phyloP scores from a whole-genome alignment of 1,140 invertebrate species.

The Belonocnema kinseyi region DNA sequence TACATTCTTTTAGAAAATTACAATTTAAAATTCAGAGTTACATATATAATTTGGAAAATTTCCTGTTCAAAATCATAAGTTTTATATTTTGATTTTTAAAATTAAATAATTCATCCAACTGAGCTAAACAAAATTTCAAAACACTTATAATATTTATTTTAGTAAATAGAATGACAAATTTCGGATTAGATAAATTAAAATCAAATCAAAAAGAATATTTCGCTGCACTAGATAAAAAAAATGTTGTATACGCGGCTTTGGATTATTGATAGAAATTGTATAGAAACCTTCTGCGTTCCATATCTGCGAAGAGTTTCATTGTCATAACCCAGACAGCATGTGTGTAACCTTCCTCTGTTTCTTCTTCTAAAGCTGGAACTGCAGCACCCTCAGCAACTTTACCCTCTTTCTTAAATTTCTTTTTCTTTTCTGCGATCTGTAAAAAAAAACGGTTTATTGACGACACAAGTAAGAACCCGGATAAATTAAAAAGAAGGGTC shows the following conservation, averaged over 20 bases:
- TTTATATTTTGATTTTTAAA: too few species aligned
- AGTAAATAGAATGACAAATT: too few species aligned
- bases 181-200: neutral
- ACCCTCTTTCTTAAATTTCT: slow-evolving; percentile 96
- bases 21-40: too few species aligned
- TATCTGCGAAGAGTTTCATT: slow-evolving; percentile 99
- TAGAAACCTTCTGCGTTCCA: slow-evolving; percentile 87
- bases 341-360: slow-evolving; percentile 94
- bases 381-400: slow-evolving; percentile 77
- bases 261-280: slow-evolving; percentile 4
- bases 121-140: too few species aligned
- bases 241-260: too few species aligned
- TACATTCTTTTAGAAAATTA: too few species aligned
- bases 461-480: neutral
- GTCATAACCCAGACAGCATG: slow-evolving; percentile 98
- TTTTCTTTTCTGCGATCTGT: slow-evolving; percentile 95
- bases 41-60: too few species aligned
- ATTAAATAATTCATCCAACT: too few species aligned
- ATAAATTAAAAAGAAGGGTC: slow-evolving; percentile 25
- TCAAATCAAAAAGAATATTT: neutral
- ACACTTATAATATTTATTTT: too few species aligned
- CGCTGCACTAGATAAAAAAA: neutral
- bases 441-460: slow-evolving; percentile 54
- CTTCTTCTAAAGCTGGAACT: slow-evolving; percentile 87
- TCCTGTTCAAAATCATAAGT: too few species aligned